Evolutionary conservation across 2,113 vertebrate genomes (phyloP).

Genomic region (Tauraco erythrolophus): DNA sequence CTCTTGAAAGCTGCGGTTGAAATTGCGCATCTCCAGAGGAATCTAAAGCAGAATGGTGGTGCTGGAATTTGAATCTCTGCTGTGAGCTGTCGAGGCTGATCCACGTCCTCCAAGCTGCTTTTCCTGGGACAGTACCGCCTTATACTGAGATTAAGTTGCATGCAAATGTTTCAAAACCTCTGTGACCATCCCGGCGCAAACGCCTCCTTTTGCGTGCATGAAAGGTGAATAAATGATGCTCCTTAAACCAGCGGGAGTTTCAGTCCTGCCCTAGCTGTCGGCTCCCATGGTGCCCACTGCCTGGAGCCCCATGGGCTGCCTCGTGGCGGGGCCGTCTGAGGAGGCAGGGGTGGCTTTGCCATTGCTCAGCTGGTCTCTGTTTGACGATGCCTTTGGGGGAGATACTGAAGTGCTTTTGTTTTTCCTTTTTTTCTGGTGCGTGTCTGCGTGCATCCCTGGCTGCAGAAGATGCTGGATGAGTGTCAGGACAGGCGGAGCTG

Average conservation of each 20-base stretch:
- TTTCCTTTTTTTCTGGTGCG: background rate
- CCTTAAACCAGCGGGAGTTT: background rate
- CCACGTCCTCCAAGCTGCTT: background rate
- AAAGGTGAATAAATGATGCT: background rate
- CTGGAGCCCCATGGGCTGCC: background rate
- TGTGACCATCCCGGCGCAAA: background rate
- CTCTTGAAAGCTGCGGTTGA: background rate
- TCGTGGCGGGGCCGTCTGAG: fast-evolving
- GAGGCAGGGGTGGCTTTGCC: background rate
- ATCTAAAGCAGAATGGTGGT: background rate
- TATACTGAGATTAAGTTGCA: background rate
- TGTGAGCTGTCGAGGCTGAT: background rate
- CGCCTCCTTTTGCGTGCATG: background rate
- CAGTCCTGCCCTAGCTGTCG: fast-evolving
- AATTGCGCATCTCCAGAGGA: background rate
- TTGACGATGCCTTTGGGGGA: background rate
- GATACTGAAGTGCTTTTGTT: slow-evolving; percentile 21
- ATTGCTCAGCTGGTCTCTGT: background rate
- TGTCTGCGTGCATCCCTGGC: background rate
- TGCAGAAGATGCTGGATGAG: slow-evolving; percentile 91
- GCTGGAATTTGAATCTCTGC: background rate
- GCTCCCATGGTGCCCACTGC: background rate
- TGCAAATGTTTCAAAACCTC: background rate
- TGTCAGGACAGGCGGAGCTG: slow-evolving; percentile 91
- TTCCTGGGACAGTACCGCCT: background rate